A percentile compares a stretch with the other conserved stretches of the same genome.
Evolutionary conservation across 2,888 invertebrate genomes (phyloP).

Genomic region (Aricia artaxerxes): DNA sequence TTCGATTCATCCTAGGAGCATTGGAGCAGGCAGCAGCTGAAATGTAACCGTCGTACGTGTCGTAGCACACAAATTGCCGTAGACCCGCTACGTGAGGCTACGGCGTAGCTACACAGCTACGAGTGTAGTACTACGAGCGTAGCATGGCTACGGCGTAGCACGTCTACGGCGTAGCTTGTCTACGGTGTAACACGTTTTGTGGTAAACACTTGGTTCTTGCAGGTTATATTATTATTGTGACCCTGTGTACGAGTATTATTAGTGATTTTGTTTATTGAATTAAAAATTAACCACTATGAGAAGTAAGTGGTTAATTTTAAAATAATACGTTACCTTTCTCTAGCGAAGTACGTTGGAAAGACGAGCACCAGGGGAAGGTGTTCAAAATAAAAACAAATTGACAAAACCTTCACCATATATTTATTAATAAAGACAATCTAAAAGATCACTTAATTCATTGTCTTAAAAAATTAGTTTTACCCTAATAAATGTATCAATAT

Average conservation of each 20-base stretch:
- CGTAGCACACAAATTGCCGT: conserved; percentile 4
- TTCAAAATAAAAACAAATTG: conserved; percentile 69
- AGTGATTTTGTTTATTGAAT: not conserved
- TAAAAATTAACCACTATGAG: not conserved
- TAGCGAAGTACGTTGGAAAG: not conserved
- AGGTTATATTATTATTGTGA: not conserved
- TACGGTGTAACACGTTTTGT: no score
- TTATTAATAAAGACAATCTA: conserved; percentile 82
- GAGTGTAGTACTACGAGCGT: not conserved
- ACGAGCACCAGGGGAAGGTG: conserved; percentile 30
- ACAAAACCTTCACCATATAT: conserved; percentile 81
- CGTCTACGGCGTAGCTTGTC: no score
- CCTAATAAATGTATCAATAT: conserved; percentile 81
- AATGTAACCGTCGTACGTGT: not conserved
- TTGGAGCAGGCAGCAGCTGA: not conserved
- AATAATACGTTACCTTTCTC: not conserved
- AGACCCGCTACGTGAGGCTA: conserved; percentile 5
- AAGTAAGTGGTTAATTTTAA: no score
- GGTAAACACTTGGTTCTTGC: not conserved
- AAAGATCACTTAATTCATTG: conserved; percentile 81
- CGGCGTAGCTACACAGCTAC: not conserved
- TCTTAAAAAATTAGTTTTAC: conserved; percentile 79
- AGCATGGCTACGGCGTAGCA: not conserved
- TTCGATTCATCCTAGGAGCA: not conserved
- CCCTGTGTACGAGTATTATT: not conserved